phyloP scores from a whole-genome alignment of 2,888 invertebrate species.

The Stenotaenia linearis region DNA sequence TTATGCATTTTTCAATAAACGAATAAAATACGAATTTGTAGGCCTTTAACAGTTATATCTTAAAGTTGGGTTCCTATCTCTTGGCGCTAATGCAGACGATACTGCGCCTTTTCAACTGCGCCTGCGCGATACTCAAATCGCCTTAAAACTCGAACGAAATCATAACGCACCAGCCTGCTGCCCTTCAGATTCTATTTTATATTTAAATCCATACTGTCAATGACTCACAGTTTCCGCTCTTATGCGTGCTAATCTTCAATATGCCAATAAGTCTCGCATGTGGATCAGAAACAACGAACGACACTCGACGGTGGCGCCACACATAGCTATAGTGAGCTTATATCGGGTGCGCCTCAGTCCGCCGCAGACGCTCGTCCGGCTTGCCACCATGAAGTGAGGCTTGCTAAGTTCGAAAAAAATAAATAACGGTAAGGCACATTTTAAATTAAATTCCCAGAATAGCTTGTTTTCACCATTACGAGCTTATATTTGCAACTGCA shows the following conservation, averaged over 20 bases:
- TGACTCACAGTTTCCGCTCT: not conserved
- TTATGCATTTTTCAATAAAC: not conserved
- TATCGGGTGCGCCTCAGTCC: not conserved
- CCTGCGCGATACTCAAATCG: not conserved
- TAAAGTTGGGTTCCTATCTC: not conserved
- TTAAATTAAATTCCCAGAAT: not conserved
- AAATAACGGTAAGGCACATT: not conserved
- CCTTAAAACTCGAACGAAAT: not conserved
- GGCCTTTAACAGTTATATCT: not conserved
- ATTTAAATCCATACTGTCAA: not conserved
- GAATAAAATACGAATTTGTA: not conserved
- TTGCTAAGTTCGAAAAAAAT: not conserved
- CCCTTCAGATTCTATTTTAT: not conserved
- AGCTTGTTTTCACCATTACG: not conserved
- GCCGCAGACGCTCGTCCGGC: slow-evolving; percentile 19
- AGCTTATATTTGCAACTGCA: not conserved
- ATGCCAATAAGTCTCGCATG: not conserved
- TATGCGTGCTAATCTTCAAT: not conserved
- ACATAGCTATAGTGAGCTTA: not conserved
- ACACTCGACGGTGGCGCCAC: not conserved
- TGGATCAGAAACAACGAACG: not conserved
- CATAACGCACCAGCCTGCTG: not conserved
- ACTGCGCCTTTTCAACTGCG: not conserved
- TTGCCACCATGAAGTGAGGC: slow-evolving; percentile 3
- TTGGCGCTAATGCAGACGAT: slow-evolving; percentile 15